Base-by-base conservation (phyloP, 2,113 vertebrate species). In the Anoplopoma fimbria region DNA sequence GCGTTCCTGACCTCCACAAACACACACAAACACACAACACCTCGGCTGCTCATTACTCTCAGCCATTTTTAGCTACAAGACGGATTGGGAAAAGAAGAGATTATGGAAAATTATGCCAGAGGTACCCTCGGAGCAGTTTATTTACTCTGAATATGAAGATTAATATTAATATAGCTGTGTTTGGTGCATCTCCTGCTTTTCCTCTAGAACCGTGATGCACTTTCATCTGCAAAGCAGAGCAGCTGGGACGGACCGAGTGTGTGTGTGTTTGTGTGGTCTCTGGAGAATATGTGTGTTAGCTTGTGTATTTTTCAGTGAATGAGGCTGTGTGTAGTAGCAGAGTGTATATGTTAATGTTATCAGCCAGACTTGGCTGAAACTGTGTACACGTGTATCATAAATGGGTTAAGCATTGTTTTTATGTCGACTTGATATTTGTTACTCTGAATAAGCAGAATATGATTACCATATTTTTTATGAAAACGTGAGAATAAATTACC, bases 161-260 rank as follows among this genome's bases (percentile, higher is more conserved):
- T 85, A 87, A 84, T 89, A 88, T 89, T 85, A 80, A 92, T 85
- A 84, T 75, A 61, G 67, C 63, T 85, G 31, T 83, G 65, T 88
- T 84, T 91, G 81, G 82, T 91, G 72, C 77, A 72, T 86, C 81
- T 88, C 15, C 51, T 75, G 64, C 63, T 86, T 82, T 29, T 82
- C 65, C 86, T 81, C 86, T 51, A 25, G 38, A 85, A 86, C 65
- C 33, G 6, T 2, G 64, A 78, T 72, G 65, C 72, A 84, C 87
- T 86, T 89, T 90, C 84, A 83, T 91, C 83, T 86, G 72, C 85
- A 86, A 82, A 81, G 49, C 85, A 75, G 79, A 84, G 81, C 86
- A 91, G 83, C 86, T 89, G 88, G 79, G 81, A 85, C 4, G 38
- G 57, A 67, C 73, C 3, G 33, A 6, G 31, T 42, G 58, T 53